These are phyloP conservation scores for Xyrichtys novacula DNA, from an alignment of 2,797 vertebrate genomes.

Conservation along the genomic window DNA sequence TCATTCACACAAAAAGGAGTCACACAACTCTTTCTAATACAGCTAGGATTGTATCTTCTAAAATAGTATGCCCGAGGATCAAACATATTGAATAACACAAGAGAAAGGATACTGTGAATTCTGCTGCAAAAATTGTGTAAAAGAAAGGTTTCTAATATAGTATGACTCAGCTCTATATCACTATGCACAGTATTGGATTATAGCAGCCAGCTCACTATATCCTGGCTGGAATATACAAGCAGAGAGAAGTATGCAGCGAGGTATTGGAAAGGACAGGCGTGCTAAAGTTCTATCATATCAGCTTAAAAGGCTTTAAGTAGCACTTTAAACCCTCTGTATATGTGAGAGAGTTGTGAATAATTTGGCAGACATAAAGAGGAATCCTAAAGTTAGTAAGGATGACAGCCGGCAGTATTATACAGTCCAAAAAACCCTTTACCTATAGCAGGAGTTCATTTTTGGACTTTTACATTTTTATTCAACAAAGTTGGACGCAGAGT, in stretches of 20 bases:
- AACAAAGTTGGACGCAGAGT: no score
- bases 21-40: conserved; percentile 20
- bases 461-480: no score
- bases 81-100: conserved; percentile 22
- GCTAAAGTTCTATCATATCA: conserved; percentile 35
- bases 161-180: conserved; percentile 39
- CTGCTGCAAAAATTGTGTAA: conserved; percentile 18
- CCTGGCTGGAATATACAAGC: conserved; percentile 33
- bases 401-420: conserved; percentile 15
- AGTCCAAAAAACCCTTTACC: conserved; percentile 7
- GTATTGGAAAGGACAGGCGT: conserved; percentile 42
- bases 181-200: conserved; percentile 28
- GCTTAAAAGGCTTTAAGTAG: conserved; percentile 48
- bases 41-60: conserved; percentile 13
- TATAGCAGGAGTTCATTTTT: background rate
- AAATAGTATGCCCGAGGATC: conserved; percentile 7
- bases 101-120: conserved; percentile 8
- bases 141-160: conserved; percentile 26
- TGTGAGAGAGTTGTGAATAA: conserved; percentile 41
- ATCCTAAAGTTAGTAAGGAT: conserved; percentile 12
- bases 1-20: conserved; percentile 6
- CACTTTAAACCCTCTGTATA: conserved; percentile 19
- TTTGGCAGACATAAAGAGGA: conserved; percentile 38
- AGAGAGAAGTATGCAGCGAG: conserved; percentile 13
- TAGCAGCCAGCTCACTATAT: conserved; percentile 20